Conservation (phyloP, 2,797 vertebrate species). For the Nannoperca obscura region DNA sequence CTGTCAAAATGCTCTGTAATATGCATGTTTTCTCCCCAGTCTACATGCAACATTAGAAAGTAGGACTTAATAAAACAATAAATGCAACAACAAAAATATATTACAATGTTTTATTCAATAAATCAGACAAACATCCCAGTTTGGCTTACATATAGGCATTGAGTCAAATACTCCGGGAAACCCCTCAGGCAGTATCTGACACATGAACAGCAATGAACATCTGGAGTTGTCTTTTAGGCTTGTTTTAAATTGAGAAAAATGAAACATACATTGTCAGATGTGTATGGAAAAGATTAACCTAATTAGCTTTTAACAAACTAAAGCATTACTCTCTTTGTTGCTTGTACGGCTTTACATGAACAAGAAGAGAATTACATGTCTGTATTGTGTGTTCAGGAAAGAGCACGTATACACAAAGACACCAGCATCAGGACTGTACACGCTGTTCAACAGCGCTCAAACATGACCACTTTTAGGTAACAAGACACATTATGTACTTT, state of each 20-base stretch:
- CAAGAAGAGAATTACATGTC: not conserved
- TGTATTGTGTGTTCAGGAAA: not conserved
- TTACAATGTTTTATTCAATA: slow-evolving; percentile 41
- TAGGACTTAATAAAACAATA: not conserved
- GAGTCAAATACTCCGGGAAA: slow-evolving; percentile 10
- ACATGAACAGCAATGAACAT: not conserved
- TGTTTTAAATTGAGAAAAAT: not conserved
- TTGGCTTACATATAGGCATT: slow-evolving; percentile 25
- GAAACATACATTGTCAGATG: not conserved
- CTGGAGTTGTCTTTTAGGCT: not conserved
- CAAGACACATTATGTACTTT: too few species aligned
- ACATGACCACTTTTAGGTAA: not conserved
- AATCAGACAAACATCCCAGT: slow-evolving; percentile 30
- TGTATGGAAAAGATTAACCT: not conserved
- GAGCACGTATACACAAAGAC: not conserved
- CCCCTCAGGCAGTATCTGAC: not conserved
- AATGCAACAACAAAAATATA: slow-evolving; percentile 1
- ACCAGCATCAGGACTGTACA: not conserved
- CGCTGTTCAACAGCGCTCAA: slow-evolving; percentile 22
- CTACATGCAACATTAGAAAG: not conserved
- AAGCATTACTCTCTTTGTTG: not conserved
- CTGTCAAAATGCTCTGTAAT: not conserved
- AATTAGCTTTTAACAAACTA: not conserved
- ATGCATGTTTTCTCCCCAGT: not conserved
- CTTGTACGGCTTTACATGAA: not conserved